Conservation (phyloP, 2,113 vertebrate species). For the Orientallactaga bullata region DNA sequence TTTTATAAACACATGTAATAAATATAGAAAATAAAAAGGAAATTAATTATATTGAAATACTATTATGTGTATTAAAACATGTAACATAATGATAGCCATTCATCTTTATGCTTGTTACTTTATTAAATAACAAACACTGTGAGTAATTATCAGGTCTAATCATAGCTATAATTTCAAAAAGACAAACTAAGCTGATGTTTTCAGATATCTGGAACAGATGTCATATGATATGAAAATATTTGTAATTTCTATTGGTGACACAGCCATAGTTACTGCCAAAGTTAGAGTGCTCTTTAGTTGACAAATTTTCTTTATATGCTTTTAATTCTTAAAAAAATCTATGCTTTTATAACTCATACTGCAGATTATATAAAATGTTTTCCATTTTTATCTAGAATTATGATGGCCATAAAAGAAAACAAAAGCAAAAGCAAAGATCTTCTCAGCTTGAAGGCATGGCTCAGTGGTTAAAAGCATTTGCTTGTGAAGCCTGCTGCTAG, state of each 20-base stretch:
- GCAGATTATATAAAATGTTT: neutral
- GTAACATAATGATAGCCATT: neutral
- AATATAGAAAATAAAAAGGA: neutral
- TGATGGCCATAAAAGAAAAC: neutral
- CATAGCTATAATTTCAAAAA: conserved; percentile 45
- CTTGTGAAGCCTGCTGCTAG: too few species aligned
- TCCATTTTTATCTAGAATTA: neutral
- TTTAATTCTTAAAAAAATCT: conserved; percentile 1
- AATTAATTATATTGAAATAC: conserved; percentile 23
- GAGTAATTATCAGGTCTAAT: conserved; percentile 10
- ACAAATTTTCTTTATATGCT: neutral
- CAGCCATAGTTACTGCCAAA: neutral
- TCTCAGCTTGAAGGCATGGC: too few species aligned
- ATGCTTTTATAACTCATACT: conserved; percentile 25
- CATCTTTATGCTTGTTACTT: neutral
- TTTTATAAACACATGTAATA: neutral
- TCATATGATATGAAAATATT: conserved; percentile 27
- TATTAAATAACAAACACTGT: neutral
- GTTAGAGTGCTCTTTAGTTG: neutral
- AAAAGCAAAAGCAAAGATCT: neutral
- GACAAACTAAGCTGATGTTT: conserved; percentile 54
- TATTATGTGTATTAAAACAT: conserved; percentile 22
- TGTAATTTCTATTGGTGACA: conserved; percentile 54
- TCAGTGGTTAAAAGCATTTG: too few species aligned
- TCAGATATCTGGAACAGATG: conserved; percentile 3